Conservation (phyloP, 1,140 invertebrate genomes). For the Arion vulgaris region DNA sequence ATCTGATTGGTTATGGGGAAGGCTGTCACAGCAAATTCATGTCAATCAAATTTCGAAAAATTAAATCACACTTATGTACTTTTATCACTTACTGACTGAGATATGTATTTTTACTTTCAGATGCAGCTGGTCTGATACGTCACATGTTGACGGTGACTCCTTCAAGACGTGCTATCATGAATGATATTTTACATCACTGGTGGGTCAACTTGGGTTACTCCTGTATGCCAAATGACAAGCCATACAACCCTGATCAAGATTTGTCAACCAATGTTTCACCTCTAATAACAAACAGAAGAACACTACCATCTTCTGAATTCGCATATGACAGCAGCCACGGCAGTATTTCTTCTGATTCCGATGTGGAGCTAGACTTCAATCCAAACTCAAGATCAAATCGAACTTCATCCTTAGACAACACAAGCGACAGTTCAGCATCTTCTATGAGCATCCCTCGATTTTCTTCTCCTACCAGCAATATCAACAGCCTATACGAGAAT, state of each 20-base stretch:
- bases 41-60: no score
- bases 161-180: constrained; percentile 89
- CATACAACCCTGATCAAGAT: constrained; percentile 43
- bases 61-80: no score
- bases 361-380: constrained; percentile 45
- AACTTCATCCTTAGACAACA: constrained; percentile 47
- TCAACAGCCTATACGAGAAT: background rate
- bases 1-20: no score
- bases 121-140: constrained; percentile 92
- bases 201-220: constrained; percentile 90
- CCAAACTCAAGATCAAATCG: constrained; percentile 35
- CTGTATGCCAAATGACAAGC: constrained; percentile 83
- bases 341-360: constrained; percentile 46
- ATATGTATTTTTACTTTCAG: constrained; percentile 74
- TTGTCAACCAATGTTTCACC: background rate
- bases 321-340: constrained; percentile 41
- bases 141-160: constrained; percentile 95
- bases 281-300: background rate
- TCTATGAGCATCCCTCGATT: background rate
- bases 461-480: background rate
- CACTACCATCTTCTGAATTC: constrained; percentile 33
- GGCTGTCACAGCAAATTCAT: no score
- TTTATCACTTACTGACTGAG: no score
- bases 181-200: constrained; percentile 94
- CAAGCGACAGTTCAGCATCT: constrained; percentile 44